Evolutionary conservation across 2,113 vertebrate genomes (phyloP), one percentile per base, ranked within the genome.

Genomic region (Sander vitreus): DNA sequence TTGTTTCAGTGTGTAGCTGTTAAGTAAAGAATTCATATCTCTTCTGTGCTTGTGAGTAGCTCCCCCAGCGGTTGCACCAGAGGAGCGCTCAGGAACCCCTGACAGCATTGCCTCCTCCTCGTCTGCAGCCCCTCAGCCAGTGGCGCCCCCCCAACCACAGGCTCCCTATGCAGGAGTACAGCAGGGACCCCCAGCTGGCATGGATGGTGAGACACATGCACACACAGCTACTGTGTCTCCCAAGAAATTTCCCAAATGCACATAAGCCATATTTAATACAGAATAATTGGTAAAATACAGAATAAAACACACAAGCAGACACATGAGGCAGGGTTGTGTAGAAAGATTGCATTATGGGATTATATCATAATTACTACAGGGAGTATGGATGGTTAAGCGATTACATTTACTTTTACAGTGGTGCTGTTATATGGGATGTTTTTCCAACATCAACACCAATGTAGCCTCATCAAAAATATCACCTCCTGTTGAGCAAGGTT

Each of bases 81-180:
- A 99, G 90, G 98, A 99, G 86, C 97, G 97, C 57, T 99, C 98
- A 0, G 96, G 96, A 78, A 99, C 97, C 0, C 98, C 98, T 0
- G 98, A 99, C 91, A 99, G 98, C 94, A 99, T 99, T 0, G 95
- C 97, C 88, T 99, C 98, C 19, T 97, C 97, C 7, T 97, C 97
- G 0, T 99, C 98, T 66, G 96, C 97, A 65, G 94, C 96, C 19
- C 97, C 96, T 71, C 98, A 96, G 1, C 95, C 97, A 30, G 97
- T 96, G 62, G 95, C 96, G 76, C 96, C 97, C 73, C 93, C 96
- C 19, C 96, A 96, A 65, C 96, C 96, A 62, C 97, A 97, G 80
- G 88, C 95, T 0, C 90, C 96, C 0, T 99, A 99, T 81, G 81
- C 97, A 3, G 96, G 94, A 85, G 93, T 97, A 1, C 98, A 98